Conservation (phyloP, 2,888 invertebrate species). For the Drosophila colorata region DNA sequence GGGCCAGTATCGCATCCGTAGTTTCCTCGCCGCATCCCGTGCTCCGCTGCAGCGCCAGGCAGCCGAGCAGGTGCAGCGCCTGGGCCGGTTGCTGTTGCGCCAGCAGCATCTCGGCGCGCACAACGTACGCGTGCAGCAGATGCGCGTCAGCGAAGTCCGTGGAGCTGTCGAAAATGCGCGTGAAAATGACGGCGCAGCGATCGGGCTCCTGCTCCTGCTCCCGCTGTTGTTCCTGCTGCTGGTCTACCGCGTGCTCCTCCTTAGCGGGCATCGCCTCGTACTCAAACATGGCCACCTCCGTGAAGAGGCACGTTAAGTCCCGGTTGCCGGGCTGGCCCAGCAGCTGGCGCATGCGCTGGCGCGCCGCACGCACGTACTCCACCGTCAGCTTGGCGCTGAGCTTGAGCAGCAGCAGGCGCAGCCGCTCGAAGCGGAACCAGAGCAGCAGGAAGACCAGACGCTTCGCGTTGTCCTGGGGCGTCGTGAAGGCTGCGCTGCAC, state of each 20-base stretch:
- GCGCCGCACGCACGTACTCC: conserved; percentile 74
- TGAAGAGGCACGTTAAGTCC: conserved; percentile 87
- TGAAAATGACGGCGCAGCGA: conserved; percentile 33
- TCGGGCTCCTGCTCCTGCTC: conserved; percentile 44
- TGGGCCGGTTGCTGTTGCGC: conserved; percentile 49
- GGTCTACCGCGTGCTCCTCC: too few species aligned
- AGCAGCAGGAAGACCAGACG: conserved; percentile 86
- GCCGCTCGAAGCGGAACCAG: conserved; percentile 88
- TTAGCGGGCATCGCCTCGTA: conserved; percentile 81
- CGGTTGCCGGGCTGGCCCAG: conserved; percentile 87
- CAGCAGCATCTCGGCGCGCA: conserved; percentile 77
- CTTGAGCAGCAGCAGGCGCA: conserved; percentile 86
- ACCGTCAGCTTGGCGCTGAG: conserved; percentile 82
- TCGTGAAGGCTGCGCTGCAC: conserved; percentile 81
- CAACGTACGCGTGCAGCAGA: conserved; percentile 39
- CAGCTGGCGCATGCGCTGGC: conserved; percentile 86
- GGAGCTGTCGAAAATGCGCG: not conserved
- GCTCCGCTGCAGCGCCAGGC: conserved; percentile 45
- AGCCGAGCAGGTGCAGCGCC: conserved; percentile 71
- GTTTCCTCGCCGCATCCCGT: not conserved
- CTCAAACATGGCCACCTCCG: conserved; percentile 88
- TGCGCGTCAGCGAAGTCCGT: conserved; percentile 72
- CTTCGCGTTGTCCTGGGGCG: conserved; percentile 73
- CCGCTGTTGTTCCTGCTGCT: too few species aligned
- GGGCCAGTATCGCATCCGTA: not conserved